Evolutionary conservation across 1,140 invertebrate genomes (phyloP), one percentile per base, ranked within the genome.

Genomic region (Trichogramma pretiosum): DNA sequence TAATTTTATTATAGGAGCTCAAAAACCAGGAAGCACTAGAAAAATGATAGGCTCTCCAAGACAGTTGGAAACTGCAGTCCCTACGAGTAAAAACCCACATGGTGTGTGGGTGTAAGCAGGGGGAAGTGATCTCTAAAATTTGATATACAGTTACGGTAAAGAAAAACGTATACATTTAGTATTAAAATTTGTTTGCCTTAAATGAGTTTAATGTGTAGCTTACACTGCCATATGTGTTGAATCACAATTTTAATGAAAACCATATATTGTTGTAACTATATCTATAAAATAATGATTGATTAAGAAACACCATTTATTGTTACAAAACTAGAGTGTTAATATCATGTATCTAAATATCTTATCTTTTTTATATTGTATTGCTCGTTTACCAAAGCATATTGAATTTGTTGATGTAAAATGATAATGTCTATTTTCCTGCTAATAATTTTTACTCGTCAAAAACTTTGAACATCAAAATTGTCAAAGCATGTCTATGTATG

Each of bases 51-150:
- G 90, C 14, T 91, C 89, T 23, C 88, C 90, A 28, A 76, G 90
- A 52, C 88, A 93, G 67, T 70, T 93, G 30, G 89, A 93, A 72
- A 93, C 89, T 68, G 89, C 91, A 26, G 89, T 93, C 36, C 89
- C 90, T 33, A 93, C 90, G 14, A 93, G 87, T 66, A 93, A 93
- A 72, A 94, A 94, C 72, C 91, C 91, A 30, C 90, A 95, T 62
- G 92, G 92, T 19, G 91, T 96, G 41, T 96, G 92, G 92, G 91
- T 96, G 32, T 95, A 77, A 76, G 51, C 41, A 53, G 49, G 44
- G 33, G 28, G 32, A 51, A 53, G 44, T 54, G 52, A 54, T 54
- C 52, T 54, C 52, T 43, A 46, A 22, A 14, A 37, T 47, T 43
- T 47, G 36, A 51, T 51, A 46, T 28, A 45, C 41, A 32, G 37